Conservation (phyloP, 2,797 vertebrate species). For the Oophaga sylvatica region DNA sequence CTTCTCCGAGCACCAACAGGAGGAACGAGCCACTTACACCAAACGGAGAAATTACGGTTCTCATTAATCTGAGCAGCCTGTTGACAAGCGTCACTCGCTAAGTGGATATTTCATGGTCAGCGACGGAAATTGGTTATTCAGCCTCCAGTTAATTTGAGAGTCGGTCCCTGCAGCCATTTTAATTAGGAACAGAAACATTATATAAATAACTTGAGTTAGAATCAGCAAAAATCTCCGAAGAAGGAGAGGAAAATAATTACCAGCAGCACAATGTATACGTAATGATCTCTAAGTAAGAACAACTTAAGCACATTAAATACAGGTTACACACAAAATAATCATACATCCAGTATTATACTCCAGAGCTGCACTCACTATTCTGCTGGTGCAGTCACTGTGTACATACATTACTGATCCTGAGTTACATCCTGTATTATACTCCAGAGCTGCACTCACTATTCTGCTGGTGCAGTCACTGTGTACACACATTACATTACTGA, state of each 20-base stretch:
- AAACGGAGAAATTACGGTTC: slow-evolving; percentile 25
- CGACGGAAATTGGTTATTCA: slow-evolving; percentile 15
- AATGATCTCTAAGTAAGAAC: not conserved
- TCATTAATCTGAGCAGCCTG: slow-evolving; percentile 38
- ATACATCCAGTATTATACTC: not conserved
- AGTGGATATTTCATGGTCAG: slow-evolving; percentile 44
- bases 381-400: no score
- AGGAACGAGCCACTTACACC: slow-evolving; percentile 23
- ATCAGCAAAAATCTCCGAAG: not conserved
- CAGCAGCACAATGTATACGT: not conserved
- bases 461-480: no score
- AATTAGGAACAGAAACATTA: slow-evolving; percentile 17
- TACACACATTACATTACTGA: no score
- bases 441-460: no score
- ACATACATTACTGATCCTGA: no score
- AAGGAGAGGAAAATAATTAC: no score
- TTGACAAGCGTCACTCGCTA: slow-evolving; percentile 21
- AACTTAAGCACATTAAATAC: not conserved
- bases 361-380: no score
- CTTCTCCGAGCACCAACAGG: not conserved
- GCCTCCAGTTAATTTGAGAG: slow-evolving; percentile 23
- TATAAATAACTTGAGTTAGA: slow-evolving; percentile 13
- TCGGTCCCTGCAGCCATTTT: slow-evolving; percentile 11
- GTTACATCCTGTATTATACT: no score
- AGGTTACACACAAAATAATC: no score